Evolutionary conservation across 2,888 invertebrate species (phyloP), one percentile per base, ranked within the genome.

Genomic region (Xylota segnis): DNA sequence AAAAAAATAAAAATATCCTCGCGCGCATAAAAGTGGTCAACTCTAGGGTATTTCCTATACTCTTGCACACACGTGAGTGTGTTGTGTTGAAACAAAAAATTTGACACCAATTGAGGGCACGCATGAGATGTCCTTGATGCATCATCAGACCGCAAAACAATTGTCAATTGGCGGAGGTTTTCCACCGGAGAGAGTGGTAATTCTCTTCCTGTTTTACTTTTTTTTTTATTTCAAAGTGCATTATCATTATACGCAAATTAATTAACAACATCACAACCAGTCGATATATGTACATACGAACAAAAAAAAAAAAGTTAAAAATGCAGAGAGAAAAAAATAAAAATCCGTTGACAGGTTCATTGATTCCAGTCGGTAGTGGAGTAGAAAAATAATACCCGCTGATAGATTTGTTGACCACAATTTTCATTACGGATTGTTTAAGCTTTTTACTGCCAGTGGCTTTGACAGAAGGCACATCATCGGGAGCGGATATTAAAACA

Each of bases 61-160:
- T 59, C 56, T 63, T 27, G 7, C 47, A 43, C 52, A 63, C 54
- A 54, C 34, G 71, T 71, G 58, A 66, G 59, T 59, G 29, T 79
- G 27, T 43, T 59, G 65, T 47, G 72, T 47, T 76, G 82, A 40
- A 76, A 70, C 34, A 47, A 70, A 58, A 70, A 50, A 77, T 86
- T 86, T 86, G 86, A 86, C 86, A 86, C 86, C 86, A 87, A 83
- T 87, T 82, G 82, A 83, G 82, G 82, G 87, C 87, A 87, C 87
- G 87, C 87, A 87, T 87, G 87, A 87, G 83, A 87, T 87, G 87
- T 83, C 87, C 87, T 87, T 83, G 87, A 87, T 83, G 87, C 87
- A 83, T 87, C 87, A 87, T 87, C 87, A 87, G 77, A 87, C 87
- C 87, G 83, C 87, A 87, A 87, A 87, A 87, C 87, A 87, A 87